These are phyloP conservation scores for Theristicus caerulescens DNA, from an alignment of 2,113 vertebrate genomes.

Conservation along the genomic window DNA sequence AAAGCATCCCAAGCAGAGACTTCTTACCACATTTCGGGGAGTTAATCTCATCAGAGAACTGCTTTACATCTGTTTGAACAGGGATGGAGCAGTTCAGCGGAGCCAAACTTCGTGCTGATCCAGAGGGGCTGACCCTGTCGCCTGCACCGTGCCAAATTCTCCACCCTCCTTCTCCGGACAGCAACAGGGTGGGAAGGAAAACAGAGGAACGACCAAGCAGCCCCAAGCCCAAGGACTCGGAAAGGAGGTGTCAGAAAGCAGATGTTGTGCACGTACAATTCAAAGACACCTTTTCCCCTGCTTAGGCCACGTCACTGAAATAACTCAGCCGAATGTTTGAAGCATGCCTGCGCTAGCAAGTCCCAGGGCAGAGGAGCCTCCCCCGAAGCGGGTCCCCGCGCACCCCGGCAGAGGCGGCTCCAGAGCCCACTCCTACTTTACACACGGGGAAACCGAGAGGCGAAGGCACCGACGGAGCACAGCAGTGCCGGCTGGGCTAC, in stretches of 20 bases:
- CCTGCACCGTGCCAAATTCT: neutral
- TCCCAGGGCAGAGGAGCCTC: neutral
- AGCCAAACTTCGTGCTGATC: neutral
- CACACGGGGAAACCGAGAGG: rapidly evolving
- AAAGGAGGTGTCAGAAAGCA: neutral
- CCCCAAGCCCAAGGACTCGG: neutral
- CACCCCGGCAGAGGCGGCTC: rapidly evolving
- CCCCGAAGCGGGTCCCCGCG: rapidly evolving
- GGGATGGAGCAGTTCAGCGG: neutral
- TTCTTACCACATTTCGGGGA: neutral
- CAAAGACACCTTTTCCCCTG: neutral
- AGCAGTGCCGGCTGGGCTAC: neutral
- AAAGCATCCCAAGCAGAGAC: neutral
- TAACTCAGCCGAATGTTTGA: neutral
- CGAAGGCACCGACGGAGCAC: neutral
- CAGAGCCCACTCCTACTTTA: rapidly evolving
- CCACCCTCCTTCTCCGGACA: neutral
- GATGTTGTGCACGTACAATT: neutral
- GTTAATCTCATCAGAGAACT: neutral
- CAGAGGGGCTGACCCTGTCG: neutral
- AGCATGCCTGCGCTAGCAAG: rapidly evolving
- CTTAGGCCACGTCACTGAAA: neutral
- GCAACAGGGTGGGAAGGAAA: neutral
- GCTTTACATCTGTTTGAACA: neutral
- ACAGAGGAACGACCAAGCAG: neutral